Conservation (phyloP, 2,113 vertebrate species). For the Zapornia atra region DNA sequence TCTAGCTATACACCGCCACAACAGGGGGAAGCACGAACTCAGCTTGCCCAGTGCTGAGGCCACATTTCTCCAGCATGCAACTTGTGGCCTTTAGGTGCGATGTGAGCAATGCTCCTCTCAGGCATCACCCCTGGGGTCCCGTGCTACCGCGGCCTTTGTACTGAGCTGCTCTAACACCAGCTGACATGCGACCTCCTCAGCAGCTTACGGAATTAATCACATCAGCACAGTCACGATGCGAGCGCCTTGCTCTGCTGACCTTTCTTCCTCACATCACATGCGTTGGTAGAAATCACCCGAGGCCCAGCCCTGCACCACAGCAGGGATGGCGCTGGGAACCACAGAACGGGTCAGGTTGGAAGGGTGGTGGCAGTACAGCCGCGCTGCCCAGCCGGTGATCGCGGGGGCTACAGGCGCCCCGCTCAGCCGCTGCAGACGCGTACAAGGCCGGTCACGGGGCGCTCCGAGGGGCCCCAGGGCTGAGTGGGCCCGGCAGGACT, state of each 20-base stretch:
- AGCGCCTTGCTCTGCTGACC: accelerated
- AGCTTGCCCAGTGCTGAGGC: too few species aligned
- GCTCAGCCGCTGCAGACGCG: not conserved
- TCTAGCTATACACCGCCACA: not conserved
- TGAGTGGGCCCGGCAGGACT: accelerated
- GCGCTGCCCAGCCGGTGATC: accelerated
- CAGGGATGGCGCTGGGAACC: too few species aligned
- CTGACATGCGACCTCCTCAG: accelerated
- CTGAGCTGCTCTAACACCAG: accelerated
- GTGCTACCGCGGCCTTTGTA: accelerated
- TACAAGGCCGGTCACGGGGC: accelerated
- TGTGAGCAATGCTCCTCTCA: accelerated
- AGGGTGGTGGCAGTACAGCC: accelerated
- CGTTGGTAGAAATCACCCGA: not conserved
- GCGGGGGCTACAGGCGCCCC: accelerated
- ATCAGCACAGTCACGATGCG: accelerated
- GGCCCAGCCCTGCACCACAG: not conserved
- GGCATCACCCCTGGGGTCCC: not conserved
- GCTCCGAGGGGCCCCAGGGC: not conserved
- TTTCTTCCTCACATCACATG: not conserved
- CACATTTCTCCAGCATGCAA: accelerated
- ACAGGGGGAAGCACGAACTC: not conserved
- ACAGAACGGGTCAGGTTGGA: too few species aligned
- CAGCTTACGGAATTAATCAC: accelerated
- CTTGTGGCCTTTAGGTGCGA: accelerated